Evolutionary conservation across 2,888 invertebrate species (phyloP).

Genomic region (Omphaloscelis lunosa): DNA sequence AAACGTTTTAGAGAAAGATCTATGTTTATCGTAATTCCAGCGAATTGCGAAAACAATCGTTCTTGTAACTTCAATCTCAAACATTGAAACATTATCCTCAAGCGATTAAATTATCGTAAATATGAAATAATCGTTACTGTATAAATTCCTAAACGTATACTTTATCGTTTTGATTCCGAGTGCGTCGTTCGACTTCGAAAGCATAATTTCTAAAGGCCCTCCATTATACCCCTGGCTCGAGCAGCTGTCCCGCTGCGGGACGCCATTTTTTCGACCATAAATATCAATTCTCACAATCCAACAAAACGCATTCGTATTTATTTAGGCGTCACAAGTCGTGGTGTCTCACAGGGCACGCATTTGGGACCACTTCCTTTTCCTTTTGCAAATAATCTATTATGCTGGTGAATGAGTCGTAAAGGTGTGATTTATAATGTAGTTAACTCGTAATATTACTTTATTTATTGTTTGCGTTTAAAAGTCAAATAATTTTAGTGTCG

Average conservation of each 20-base stretch:
- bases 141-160: constrained; percentile 69
- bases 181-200: constrained; percentile 71
- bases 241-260: constrained; percentile 85
- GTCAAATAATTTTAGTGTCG: constrained; percentile 60
- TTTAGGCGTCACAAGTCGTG: constrained; percentile 82
- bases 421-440: constrained; percentile 73
- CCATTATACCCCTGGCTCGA: constrained; percentile 73
- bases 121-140: constrained; percentile 65
- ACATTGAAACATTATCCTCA: constrained; percentile 62
- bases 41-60: constrained; percentile 50
- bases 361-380: constrained; percentile 80
- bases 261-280: constrained; percentile 87
- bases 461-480: constrained; percentile 65
- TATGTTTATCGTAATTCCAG: constrained; percentile 47
- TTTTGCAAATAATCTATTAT: constrained; percentile 79
- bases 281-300: constrained; percentile 88
- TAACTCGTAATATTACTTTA: constrained; percentile 64
- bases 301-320: constrained; percentile 89
- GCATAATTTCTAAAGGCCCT: constrained; percentile 74
- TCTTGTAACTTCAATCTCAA: constrained; percentile 49
- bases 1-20: constrained; percentile 42
- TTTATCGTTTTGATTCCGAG: constrained; percentile 70
- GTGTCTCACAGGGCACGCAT: constrained; percentile 76
- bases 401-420: constrained; percentile 76
- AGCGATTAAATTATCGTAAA: constrained; percentile 67